phyloP scores from a whole-genome alignment of 1,140 invertebrate genomes.

The Formica exsecta region DNA sequence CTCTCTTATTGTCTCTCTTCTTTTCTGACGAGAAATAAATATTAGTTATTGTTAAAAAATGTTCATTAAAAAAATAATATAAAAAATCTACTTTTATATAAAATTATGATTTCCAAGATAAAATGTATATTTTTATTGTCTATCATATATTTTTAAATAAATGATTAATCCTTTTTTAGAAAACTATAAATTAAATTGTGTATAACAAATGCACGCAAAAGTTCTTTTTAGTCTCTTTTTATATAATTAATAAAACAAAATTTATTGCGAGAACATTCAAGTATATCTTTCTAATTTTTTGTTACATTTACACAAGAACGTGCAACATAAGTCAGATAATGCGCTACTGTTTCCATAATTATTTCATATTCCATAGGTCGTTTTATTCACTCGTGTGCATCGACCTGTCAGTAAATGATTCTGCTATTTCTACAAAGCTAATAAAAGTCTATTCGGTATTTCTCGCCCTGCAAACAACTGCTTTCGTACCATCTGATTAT shows the following conservation, averaged over 20 bases:
- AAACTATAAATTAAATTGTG: neutral
- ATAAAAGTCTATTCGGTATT: slow-evolving; percentile 60
- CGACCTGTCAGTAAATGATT: slow-evolving; percentile 79
- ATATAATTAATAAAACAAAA: neutral
- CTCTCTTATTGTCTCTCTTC: too few species aligned
- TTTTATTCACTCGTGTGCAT: slow-evolving; percentile 78
- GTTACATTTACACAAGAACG: slow-evolving; percentile 34
- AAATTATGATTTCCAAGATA: too few species aligned
- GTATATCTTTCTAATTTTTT: neutral
- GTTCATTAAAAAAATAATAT: too few species aligned
- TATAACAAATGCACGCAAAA: neutral
- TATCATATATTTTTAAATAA: neutral
- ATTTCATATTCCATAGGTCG: slow-evolving; percentile 63
- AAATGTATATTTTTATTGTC: too few species aligned
- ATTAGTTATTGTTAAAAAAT: too few species aligned
- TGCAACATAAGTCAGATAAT: slow-evolving; percentile 41
- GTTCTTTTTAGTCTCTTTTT: neutral
- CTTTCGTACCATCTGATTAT: neutral
- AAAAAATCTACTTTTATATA: too few species aligned
- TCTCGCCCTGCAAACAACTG: neutral
- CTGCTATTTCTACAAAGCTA: slow-evolving; percentile 72
- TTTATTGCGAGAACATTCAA: neutral
- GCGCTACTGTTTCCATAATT: slow-evolving; percentile 15
- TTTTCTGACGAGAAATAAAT: too few species aligned
- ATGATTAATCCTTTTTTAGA: neutral